Conservation (phyloP, 2,113 vertebrate species). For the Phyllopteryx taeniolatus region DNA sequence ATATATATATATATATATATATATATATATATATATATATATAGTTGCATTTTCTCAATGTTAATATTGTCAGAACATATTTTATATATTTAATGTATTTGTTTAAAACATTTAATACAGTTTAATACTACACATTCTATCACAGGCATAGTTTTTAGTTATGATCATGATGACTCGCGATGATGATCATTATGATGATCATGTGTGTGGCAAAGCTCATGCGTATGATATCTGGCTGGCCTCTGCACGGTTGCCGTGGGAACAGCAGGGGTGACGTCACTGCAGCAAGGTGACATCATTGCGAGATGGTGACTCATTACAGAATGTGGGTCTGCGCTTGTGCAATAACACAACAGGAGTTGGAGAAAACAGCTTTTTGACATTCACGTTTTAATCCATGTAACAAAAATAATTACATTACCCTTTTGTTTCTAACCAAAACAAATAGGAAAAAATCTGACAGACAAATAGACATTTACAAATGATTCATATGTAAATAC, state of each 20-base stretch:
- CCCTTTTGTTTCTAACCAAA: constrained; percentile 61
- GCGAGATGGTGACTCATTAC: constrained; percentile 64
- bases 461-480: constrained; percentile 58
- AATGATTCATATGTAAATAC: constrained; percentile 32
- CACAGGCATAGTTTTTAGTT: not conserved
- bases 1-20: no score
- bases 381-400: constrained; percentile 76
- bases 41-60: no score
- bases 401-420: constrained; percentile 79
- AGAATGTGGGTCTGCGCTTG: constrained; percentile 20
- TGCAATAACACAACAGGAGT: constrained; percentile 6
- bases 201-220: not conserved
- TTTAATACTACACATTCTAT: no score
- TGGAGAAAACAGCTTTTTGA: constrained; percentile 27
- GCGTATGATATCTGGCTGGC: constrained; percentile 11
- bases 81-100: no score
- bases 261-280: constrained; percentile 69
- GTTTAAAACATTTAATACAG: no score
- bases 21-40: no score
- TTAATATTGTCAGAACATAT: no score
- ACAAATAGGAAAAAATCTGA: constrained; percentile 37
- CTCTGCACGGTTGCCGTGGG: constrained; percentile 57
- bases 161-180: not conserved
- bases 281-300: constrained; percentile 66
- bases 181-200: not conserved